Evolutionary conservation across 2,113 vertebrate genomes (phyloP).

Genomic region (Amazona guildingii): DNA sequence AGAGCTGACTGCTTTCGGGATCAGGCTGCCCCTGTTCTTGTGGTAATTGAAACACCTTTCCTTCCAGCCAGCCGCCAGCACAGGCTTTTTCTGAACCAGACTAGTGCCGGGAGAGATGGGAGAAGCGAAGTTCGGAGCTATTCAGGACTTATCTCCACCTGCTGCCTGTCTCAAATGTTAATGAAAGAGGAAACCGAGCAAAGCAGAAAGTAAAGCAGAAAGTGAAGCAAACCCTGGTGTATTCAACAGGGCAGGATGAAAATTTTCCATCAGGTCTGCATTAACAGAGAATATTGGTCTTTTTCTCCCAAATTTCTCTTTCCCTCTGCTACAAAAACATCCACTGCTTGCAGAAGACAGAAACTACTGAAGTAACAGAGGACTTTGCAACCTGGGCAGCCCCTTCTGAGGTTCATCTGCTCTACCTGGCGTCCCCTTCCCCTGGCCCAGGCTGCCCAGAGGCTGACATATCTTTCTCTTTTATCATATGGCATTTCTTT

Average conservation of each 20-base stretch:
- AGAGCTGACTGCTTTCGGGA: neutral
- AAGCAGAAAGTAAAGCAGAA: constrained; percentile 7
- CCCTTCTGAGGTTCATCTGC: neutral
- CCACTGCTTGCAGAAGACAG: neutral
- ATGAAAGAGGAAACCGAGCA: neutral
- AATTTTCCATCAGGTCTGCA: neutral
- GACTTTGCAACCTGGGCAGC: neutral
- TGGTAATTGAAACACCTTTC: neutral
- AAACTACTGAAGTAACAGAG: neutral
- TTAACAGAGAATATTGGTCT: neutral
- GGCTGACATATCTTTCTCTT: neutral
- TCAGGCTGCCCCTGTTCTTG: neutral
- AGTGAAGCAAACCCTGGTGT: neutral
- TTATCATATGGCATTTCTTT: neutral
- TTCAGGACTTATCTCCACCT: neutral
- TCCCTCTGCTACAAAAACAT: neutral
- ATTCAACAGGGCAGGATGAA: neutral
- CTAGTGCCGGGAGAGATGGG: neutral
- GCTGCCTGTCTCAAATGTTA: neutral
- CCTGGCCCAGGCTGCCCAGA: neutral
- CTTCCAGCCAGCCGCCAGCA: neutral
- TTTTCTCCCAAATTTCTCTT: neutral
- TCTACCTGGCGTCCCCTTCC: neutral
- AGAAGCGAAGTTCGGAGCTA: constrained; percentile 14
- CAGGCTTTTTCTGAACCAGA: neutral